Evolutionary conservation across 2,888 invertebrate species (phyloP), one percentile per base, ranked within the genome.

Genomic region (Nipponacmea schrenckii): DNA sequence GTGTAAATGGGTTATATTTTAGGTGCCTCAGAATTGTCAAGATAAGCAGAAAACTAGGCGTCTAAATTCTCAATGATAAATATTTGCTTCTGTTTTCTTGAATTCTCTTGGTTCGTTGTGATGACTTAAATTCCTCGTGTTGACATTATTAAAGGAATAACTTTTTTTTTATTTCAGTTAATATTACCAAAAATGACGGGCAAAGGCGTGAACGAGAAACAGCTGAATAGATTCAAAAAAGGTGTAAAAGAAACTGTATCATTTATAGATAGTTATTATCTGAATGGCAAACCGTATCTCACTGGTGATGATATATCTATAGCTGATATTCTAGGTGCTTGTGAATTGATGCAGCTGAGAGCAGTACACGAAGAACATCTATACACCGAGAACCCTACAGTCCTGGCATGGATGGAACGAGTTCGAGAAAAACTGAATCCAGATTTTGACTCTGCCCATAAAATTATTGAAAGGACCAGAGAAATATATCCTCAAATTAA

Each of bases 331-430:
- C 75, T 87, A 8, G 84, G 81, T 7, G 82, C 80, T 7, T 86
- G 86, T 77, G 87, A 88, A 72, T 70, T 87, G 48, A 81, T 81
- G 79, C 87, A 87, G 78, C 76, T 86, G 17, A 76, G 82, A 50
- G 83, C 80, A 0, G 81, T 83, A 7, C 75, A 77, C 62, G 84
- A 85, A 50, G 81, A 84, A n/a, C 75, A 76, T 0, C 20, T 86
- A 62, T 81, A 80, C 45, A 76, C 79, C 62, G 77, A 77, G 2
- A 83, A 83, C 46, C 81, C 82, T 4, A 74, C 73, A 20, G 77
- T 87, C 5, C 81, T 74, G 10, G 81, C 77, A 0, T 88, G 86
- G 86, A 77, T 85, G 75, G 75, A 80, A 10, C 75, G 84, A 56
- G 86, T 87, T 1, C 79, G 78, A 71, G 78, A 76, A 17, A 71